A percentile compares a stretch with the other conserved stretches of the same genome.
These are phyloP conservation scores for Probosciger aterrimus DNA, from an alignment of 2,113 vertebrate species.

Conservation along the genomic window DNA sequence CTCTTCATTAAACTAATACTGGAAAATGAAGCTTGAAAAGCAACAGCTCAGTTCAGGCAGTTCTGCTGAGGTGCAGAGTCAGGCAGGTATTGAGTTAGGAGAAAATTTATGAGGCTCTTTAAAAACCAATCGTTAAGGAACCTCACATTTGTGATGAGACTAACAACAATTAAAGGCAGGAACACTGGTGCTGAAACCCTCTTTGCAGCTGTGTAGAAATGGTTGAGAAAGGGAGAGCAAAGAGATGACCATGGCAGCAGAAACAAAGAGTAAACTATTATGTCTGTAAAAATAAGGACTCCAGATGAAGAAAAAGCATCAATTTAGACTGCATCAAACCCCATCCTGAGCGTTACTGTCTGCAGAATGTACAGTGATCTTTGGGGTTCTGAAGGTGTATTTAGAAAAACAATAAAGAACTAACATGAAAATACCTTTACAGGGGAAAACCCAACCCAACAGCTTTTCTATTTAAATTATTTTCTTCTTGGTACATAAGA, in stretches of 20 bases:
- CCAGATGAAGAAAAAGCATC: neutral
- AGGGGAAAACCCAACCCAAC: rapidly evolving
- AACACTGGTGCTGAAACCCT: neutral
- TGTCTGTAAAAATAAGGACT: neutral
- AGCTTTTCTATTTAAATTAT: neutral
- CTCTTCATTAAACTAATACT: neutral
- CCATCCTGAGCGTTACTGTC: neutral
- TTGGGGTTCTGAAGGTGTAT: rapidly evolving
- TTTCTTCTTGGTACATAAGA: neutral
- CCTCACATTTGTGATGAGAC: neutral
- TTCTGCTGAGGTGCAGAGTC: neutral
- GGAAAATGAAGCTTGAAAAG: neutral
- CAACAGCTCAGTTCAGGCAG: neutral
- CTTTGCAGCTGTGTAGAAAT: neutral
- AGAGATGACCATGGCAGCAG: neutral
- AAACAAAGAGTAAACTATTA: neutral
- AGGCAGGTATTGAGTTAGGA: neutral
- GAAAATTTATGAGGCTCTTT: neutral
- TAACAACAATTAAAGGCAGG: neutral
- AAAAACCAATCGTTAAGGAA: neutral
- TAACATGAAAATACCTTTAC: neutral
- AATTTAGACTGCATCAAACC: neutral
- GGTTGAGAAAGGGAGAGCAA: neutral
- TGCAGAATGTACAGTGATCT: neutral
- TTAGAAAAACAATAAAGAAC: neutral